Percentiles rank a stretch among this genome's conserved stretches.
These are phyloP conservation scores for Beaufortia kweichowensis DNA, from an alignment of 2,113 vertebrate species.

Conservation along the genomic window DNA sequence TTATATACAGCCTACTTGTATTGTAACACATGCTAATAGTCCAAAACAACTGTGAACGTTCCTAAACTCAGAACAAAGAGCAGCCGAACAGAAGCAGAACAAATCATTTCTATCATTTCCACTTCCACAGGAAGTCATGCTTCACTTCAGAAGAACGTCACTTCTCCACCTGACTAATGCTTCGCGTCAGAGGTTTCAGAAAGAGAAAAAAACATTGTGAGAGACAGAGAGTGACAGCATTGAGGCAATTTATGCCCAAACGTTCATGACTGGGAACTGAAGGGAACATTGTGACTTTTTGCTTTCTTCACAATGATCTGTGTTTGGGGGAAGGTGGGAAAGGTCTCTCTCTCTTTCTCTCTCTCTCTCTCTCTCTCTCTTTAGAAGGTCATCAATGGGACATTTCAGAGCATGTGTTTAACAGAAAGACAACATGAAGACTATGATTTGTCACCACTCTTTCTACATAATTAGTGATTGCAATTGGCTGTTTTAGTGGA, in stretches of 20 bases:
- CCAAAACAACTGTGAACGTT: neutral
- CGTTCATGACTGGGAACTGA: neutral
- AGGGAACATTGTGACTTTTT: neutral
- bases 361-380: slow-evolving; percentile 45
- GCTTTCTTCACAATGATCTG: slow-evolving; percentile 61
- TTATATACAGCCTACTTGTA: neutral
- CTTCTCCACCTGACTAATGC: slow-evolving; percentile 66
- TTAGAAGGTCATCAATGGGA: slow-evolving; percentile 70
- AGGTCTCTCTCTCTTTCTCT: neutral
- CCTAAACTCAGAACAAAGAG: neutral
- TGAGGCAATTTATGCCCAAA: neutral
- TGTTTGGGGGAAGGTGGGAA: slow-evolving; percentile 65
- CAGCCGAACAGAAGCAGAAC: slow-evolving; percentile 63
- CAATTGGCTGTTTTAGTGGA: slow-evolving; percentile 64
- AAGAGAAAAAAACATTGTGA: slow-evolving; percentile 68
- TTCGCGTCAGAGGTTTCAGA: slow-evolving; percentile 69
- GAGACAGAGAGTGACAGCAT: slow-evolving; percentile 9
- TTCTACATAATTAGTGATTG: slow-evolving; percentile 68
- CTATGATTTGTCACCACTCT: slow-evolving; percentile 62
- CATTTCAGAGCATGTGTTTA: slow-evolving; percentile 67
- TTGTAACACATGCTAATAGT: neutral
- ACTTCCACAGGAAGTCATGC: slow-evolving; percentile 68
- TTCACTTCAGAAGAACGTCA: slow-evolving; percentile 60
- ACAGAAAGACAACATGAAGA: slow-evolving; percentile 65
- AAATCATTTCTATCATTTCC: slow-evolving; percentile 71